These are phyloP conservation scores for Istiophorus platypterus DNA, from an alignment of 2,113 vertebrate genomes.

Conservation along the genomic window DNA sequence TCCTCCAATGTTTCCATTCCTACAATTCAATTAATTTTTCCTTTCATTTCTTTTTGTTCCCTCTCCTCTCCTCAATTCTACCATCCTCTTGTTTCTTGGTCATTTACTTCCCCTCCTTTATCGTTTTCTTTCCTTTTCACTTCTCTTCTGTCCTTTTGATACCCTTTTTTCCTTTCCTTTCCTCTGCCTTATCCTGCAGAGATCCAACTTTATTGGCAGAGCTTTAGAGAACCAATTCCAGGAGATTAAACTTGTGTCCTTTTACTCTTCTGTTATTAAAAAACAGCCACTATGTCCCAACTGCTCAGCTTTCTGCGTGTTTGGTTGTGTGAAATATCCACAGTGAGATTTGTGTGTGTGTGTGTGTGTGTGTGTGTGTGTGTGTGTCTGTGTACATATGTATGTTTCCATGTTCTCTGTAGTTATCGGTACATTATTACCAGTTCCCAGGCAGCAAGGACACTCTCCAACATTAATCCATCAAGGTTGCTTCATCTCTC, in stretches of 20 bases:
- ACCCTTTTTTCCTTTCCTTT: neutral
- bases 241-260: constrained; percentile 74
- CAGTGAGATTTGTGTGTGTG: neutral
- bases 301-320: constrained; percentile 3
- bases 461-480: constrained; percentile 42
- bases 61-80: neutral
- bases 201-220: constrained; percentile 73
- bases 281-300: constrained; percentile 40
- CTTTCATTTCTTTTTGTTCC: neutral
- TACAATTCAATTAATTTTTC: neutral
- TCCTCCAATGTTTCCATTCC: neutral
- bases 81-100: neutral
- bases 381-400: no score
- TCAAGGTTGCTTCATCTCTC: constrained; percentile 39
- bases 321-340: constrained; percentile 14
- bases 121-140: neutral
- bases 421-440: constrained; percentile 38
- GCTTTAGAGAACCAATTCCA: constrained; percentile 71
- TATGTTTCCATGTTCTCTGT: constrained; percentile 10
- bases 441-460: constrained; percentile 22
- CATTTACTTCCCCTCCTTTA: neutral
- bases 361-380: neutral
- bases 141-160: neutral
- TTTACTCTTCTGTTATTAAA: constrained; percentile 74
- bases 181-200: constrained; percentile 47